Percentiles rank a stretch among this genome's conserved stretches.
These are phyloP conservation scores for Oryctes rhinoceros DNA, from an alignment of 1,140 invertebrate genomes.

Conservation along the genomic window DNA sequence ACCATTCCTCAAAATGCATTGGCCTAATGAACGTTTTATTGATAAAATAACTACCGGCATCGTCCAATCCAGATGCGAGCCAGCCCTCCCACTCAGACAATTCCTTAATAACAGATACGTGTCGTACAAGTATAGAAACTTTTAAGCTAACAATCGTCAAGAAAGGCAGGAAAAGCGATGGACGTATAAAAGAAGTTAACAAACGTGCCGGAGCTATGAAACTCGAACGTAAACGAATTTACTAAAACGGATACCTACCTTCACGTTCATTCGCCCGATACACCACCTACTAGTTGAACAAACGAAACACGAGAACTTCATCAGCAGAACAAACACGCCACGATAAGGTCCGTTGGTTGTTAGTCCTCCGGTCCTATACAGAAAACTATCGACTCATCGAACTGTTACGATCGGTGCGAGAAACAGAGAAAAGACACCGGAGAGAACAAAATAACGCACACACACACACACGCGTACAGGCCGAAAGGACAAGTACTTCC, in stretches of 20 bases:
- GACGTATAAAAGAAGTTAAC: constrained; percentile 23
- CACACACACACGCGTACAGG: neutral
- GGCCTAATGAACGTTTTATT: neutral
- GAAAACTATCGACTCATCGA: constrained; percentile 30
- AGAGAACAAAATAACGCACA: neutral
- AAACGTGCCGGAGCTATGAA: constrained; percentile 25
- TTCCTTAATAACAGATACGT: constrained; percentile 26
- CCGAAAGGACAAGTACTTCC: constrained; percentile 5
- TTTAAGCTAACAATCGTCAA: constrained; percentile 16
- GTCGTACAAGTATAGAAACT: constrained; percentile 16
- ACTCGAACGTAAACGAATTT: constrained; percentile 30
- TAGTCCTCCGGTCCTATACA: neutral
- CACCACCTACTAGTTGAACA: constrained; percentile 31
- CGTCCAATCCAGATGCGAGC: neutral
- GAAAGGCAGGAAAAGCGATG: neutral
- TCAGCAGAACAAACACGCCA: constrained; percentile 29
- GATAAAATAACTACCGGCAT: neutral
- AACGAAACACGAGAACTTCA: constrained; percentile 35
- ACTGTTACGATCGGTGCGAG: constrained; percentile 26
- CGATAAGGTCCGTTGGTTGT: constrained; percentile 26
- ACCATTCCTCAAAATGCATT: neutral
- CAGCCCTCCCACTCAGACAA: neutral
- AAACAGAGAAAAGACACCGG: neutral
- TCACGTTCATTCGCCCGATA: constrained; percentile 18
- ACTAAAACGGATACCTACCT: constrained; percentile 29